phyloP scores from a whole-genome alignment of 1,140 invertebrate genomes.

The Drosophila orosa region DNA sequence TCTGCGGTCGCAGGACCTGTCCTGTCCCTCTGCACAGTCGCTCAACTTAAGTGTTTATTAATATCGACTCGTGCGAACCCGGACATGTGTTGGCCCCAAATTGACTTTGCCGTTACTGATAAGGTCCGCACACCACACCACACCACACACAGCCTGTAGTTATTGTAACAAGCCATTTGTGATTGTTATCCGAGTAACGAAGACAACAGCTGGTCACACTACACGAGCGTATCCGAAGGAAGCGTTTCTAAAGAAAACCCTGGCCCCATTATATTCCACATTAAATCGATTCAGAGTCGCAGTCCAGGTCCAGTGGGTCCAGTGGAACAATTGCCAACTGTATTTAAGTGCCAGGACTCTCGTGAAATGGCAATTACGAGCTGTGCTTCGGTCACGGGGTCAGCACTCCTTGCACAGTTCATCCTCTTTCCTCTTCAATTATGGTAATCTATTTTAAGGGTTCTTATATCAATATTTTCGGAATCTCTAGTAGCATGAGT shows the following conservation, averaged over 20 bases:
- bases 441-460: slow-evolving; percentile 42
- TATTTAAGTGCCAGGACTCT: slow-evolving; percentile 23
- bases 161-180: slow-evolving; percentile 47
- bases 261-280: slow-evolving; percentile 7
- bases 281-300: slow-evolving; percentile 9
- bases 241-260: slow-evolving; percentile 1
- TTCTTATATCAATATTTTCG: slow-evolving; percentile 42
- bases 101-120: slow-evolving; percentile 65
- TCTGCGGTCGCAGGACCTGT: slow-evolving; percentile 18
- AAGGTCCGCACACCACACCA: slow-evolving; percentile 2
- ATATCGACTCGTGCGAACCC: slow-evolving; percentile 65
- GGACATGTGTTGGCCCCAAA: slow-evolving; percentile 67
- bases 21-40: slow-evolving; percentile 10
- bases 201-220: slow-evolving; percentile 49
- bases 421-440: slow-evolving; percentile 30
- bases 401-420: slow-evolving; percentile 11
- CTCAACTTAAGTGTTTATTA: slow-evolving; percentile 64
- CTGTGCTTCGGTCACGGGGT: slow-evolving; percentile 23
- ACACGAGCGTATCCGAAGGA: neutral
- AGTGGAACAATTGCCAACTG: slow-evolving; percentile 15
- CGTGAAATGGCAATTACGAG: slow-evolving; percentile 37
- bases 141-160: slow-evolving; percentile 19
- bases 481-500: neutral
- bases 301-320: neutral
- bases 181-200: slow-evolving; percentile 43